Conservation (phyloP, 1,140 invertebrate species). For the Vanessa atalanta region DNA sequence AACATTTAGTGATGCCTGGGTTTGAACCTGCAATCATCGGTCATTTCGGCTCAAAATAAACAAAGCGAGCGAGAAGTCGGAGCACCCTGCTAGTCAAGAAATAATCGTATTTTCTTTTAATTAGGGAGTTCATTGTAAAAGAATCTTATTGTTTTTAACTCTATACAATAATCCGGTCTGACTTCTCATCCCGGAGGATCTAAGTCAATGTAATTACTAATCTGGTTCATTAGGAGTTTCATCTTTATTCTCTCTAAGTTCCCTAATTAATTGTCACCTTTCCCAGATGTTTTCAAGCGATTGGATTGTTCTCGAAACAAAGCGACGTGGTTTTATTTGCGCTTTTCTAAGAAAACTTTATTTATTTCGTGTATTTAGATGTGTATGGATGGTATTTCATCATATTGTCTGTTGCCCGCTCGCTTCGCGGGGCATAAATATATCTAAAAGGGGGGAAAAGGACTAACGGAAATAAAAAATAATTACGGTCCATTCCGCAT, state of each 20-base stretch:
- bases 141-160: background rate
- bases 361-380: background rate
- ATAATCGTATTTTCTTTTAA: too few relatives aligned
- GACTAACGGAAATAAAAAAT: too few relatives aligned
- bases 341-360: background rate
- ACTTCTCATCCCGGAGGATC: background rate
- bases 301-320: conserved; percentile 23
- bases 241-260: background rate
- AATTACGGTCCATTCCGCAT: too few relatives aligned
- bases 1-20: too few relatives aligned
- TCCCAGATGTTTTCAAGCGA: background rate
- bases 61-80: too few relatives aligned
- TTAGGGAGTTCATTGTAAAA: too few relatives aligned
- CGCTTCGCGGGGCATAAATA: too few relatives aligned
- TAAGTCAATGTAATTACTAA: background rate
- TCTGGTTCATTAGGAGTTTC: background rate
- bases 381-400: background rate
- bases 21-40: too few relatives aligned
- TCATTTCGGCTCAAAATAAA: too few relatives aligned
- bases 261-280: conserved; percentile 9
- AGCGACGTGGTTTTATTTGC: conserved; percentile 5
- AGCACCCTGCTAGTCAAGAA: too few relatives aligned
- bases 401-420: too few relatives aligned
- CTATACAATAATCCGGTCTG: background rate
- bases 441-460: too few relatives aligned